A percentile compares a stretch with the other conserved stretches of the same genome.
Conservation (phyloP, 1,140 invertebrate genomes). For the Micrasema longulum region DNA sequence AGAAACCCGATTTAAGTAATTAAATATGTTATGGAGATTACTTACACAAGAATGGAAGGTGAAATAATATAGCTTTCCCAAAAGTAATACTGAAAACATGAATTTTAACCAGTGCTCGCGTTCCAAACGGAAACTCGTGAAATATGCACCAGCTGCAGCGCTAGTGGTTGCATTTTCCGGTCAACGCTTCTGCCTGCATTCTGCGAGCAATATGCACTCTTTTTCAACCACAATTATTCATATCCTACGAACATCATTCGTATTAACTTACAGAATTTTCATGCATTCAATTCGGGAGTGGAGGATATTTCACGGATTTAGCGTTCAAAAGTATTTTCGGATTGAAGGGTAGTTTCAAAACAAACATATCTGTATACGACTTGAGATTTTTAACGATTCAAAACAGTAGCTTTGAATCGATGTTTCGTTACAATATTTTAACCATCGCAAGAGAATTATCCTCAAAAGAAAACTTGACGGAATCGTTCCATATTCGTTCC, state of each 20-base stretch:
- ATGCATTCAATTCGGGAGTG: neutral
- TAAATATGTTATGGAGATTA: neutral
- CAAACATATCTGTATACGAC: too few species aligned
- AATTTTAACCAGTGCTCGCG: conserved; percentile 46
- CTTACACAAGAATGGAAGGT: neutral
- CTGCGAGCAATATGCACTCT: conserved; percentile 13
- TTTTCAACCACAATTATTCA: conserved; percentile 3
- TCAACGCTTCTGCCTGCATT: conserved; percentile 40
- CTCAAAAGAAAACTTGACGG: too few species aligned
- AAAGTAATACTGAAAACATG: conserved; percentile 45
- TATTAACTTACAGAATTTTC: conserved; percentile 4
- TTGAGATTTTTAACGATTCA: too few species aligned
- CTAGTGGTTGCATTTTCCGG: conserved; percentile 47
- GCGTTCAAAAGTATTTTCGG: too few species aligned
- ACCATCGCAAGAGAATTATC: too few species aligned
- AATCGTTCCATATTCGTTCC: too few species aligned
- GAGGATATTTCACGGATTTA: too few species aligned
- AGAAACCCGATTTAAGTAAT: too few species aligned
- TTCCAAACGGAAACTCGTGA: conserved; percentile 40
- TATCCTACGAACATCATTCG: conserved; percentile 6
- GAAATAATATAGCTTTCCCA: conserved; percentile 11
- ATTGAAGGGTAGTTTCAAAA: too few species aligned
- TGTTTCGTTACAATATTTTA: too few species aligned
- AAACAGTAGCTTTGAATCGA: too few species aligned
- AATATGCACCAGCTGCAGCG: conserved; percentile 34